Percentiles rank a stretch among this genome's conserved stretches.
Evolutionary conservation across 2,888 invertebrate species (phyloP).

Genomic region (Melangyna quadrimaculata): DNA sequence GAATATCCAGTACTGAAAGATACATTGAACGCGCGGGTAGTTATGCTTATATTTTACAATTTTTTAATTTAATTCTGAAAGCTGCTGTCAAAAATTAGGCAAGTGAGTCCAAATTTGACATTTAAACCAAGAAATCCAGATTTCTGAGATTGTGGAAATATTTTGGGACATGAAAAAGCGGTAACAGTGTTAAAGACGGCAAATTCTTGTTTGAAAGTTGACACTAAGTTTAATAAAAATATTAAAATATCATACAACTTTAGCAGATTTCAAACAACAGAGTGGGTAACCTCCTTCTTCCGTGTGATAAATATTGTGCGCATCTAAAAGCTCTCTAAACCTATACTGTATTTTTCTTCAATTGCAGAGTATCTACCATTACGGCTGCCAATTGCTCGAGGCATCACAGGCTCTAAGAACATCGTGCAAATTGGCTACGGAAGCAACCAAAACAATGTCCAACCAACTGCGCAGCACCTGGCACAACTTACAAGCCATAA

Average conservation of each 20-base stretch:
- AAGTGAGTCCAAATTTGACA: too few relatives aligned
- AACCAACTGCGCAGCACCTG: slow-evolving; percentile 85
- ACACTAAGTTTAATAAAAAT: neutral
- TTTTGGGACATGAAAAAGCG: too few relatives aligned
- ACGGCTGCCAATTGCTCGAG: slow-evolving; percentile 89
- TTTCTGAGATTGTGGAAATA: too few relatives aligned
- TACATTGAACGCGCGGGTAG: too few relatives aligned
- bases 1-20: too few relatives aligned
- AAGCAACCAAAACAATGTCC: slow-evolving; percentile 82
- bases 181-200: too few relatives aligned
- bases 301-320: neutral
- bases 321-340: slow-evolving; percentile 11
- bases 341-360: neutral
- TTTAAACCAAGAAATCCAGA: too few relatives aligned
- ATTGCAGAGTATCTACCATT: slow-evolving; percentile 88
- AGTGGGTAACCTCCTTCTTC: neutral
- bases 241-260: neutral
- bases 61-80: neutral
- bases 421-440: slow-evolving; percentile 85
- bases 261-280: neutral
- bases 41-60: too few relatives aligned
- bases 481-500: slow-evolving; percentile 86
- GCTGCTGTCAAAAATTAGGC: too few relatives aligned
- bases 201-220: neutral
- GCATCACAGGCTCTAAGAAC: slow-evolving; percentile 88